Conservation (phyloP, 2,113 vertebrate species). For the Phalacrocorax carbo region DNA sequence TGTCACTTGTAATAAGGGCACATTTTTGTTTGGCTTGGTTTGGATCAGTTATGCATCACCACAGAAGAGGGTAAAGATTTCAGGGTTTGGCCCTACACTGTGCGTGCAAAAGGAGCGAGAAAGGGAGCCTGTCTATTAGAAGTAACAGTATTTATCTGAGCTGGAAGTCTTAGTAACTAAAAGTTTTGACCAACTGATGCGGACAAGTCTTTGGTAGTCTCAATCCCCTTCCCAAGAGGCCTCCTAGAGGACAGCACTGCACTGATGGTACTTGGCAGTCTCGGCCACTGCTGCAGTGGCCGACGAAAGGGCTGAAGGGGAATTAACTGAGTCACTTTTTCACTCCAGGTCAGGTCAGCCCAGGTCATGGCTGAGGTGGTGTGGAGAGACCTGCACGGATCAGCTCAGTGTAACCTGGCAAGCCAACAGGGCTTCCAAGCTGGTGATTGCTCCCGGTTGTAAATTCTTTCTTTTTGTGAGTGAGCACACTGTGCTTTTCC, state of each 20-base stretch:
- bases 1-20: not conserved
- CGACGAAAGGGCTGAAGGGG: not conserved
- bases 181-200: not conserved
- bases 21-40: not conserved
- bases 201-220: not conserved
- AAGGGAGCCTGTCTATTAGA: not conserved
- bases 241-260: not conserved
- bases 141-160: not conserved
- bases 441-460: not conserved
- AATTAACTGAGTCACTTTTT: slow-evolving; percentile 3
- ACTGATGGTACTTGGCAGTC: not conserved
- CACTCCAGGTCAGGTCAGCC: not conserved
- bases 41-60: not conserved
- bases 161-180: not conserved
- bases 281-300: not conserved
- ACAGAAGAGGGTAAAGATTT: not conserved
- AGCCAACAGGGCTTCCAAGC: not conserved
- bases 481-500: not conserved
- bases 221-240: not conserved
- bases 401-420: not conserved
- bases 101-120: not conserved
- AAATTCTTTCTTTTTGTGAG: not conserved
- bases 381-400: not conserved
- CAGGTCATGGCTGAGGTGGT: not conserved
- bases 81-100: not conserved